Base-by-base conservation (phyloP, 1,140 invertebrate genomes). In the Pachypeltis micranthus region DNA sequence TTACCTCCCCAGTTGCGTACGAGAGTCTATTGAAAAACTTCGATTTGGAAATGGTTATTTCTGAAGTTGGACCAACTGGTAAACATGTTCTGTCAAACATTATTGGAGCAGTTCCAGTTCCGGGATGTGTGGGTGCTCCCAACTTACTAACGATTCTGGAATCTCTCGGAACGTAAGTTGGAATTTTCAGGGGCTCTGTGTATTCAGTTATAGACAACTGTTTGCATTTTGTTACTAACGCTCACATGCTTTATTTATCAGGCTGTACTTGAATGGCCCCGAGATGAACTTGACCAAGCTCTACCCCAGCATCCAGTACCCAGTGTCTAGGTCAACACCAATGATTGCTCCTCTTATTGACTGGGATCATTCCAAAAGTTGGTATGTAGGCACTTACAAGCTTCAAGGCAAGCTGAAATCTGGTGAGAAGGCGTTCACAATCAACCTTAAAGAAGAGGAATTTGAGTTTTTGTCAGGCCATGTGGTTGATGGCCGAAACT, bases 321-420 rank as follows among this genome's bases (percentile, higher is more conserved):
- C 91, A 0, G 91, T 93, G 0, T 82, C 87, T 1, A 74, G 83
- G 24, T 84, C 85, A 21, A 93, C 90, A 0, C 83, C 86, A 0
- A 86, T 86, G 79, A 77, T 93, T 26, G 80, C 83, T 2, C 82
- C 89, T 10, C 70, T 93, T 0, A 80, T 92, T 1, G 83, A 84
- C 65, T 98, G 95, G 95, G 91, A 97, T 71, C 95, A 98, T 73
- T 83, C 82, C 7, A 85, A 90, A 66, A 81, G 85, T 66, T 69
- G 83, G 83, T 84, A 79, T 63, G 82, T 84, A 1, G 82, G 81
- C 1, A 76, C 78, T 2, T 84, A 81, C 65, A 76, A 75, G 24
- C 75, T 78, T 44, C 80, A 81, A 70, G 79, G 81, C 62, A 84
- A 81, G 69, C 79, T 82, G 64, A 80, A 78, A 63, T 81, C 79